Conservation (phyloP, 2,113 vertebrate species). For the Pseudopipra pipra region DNA sequence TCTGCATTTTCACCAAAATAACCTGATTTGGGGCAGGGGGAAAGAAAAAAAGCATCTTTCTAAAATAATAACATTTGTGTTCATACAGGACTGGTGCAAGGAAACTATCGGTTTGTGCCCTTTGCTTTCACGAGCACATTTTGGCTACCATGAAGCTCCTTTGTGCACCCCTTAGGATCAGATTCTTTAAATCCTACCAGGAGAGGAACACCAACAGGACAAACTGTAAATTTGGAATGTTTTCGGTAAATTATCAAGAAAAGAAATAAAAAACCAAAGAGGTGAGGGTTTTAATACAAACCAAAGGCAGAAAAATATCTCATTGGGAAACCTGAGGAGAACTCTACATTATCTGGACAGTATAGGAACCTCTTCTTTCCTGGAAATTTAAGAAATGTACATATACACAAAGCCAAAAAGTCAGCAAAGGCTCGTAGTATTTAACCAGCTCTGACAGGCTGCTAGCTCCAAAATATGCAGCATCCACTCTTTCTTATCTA, state of each 20-base stretch:
- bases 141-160: not conserved
- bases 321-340: not conserved
- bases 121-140: not conserved
- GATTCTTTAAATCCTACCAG: not conserved
- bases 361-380: not conserved
- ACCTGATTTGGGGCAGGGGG: not conserved
- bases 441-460: not conserved
- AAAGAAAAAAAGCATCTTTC: not conserved
- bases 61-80: not conserved
- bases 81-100: not conserved
- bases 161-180: not conserved
- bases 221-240: not conserved
- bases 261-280: not conserved
- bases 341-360: not conserved
- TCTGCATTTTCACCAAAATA: not conserved
- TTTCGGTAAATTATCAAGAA: not conserved
- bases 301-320: not conserved
- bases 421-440: not conserved
- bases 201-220: not conserved
- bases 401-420: not conserved
- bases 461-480: not conserved
- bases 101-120: not conserved
- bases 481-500: constrained; percentile 20
- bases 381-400: not conserved
- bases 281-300: not conserved